Evolutionary conservation across 2,797 vertebrate species (phyloP), one percentile per base, ranked within the genome.

Genomic region (Falco concolor): DNA sequence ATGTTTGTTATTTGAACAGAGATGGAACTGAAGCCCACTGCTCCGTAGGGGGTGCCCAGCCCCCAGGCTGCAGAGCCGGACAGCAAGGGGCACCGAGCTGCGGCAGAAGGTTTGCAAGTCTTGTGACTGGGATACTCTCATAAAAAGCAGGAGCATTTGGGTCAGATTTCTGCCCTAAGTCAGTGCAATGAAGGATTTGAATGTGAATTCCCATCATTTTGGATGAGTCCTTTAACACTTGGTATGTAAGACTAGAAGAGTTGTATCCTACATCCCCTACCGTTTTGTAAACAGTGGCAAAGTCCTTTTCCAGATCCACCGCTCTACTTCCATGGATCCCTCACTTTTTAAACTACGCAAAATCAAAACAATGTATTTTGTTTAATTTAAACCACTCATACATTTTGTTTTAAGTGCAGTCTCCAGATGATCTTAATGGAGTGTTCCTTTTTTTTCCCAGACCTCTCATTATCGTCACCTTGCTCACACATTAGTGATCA

Each of bases 41-140:
- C 53, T 76, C 27, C 11, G n/a, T 4, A 2, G 2, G 0, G 50
- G 30, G 8, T 28, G 17, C n/a, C 52, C 44, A 13, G 10, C 7
- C 59, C 30, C 4, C 15, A 5, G 25, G 32, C 65, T 53, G 78
- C 16, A 34, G 36, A 38, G 10, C 10, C 2, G 15, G 13, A 27
- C 3, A 8, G 32, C 47, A 23, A 34, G 63, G 57, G 60, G 38
- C 23, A 45, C 27, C 13, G 45, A 56, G 18, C 10, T 6, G 11
- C 1, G 8, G 27, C 45, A 36, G 27, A 17, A 36, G 64, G 5
- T 70, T n/a, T 67, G 6, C 13, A 47, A 77, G 50, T 44, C 53
- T 24, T 1, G 4, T 25, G 27, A 20, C 7, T 25, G 22, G 10
- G n/a, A 22, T 44, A 4, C 4, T 82, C 5, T 49, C n/a, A 56